A percentile compares a stretch with the other conserved stretches of the same genome.
phyloP scores from a whole-genome alignment of 35 echinoderm and acorn worm genomes.

The Lytechinus variegatus region DNA sequence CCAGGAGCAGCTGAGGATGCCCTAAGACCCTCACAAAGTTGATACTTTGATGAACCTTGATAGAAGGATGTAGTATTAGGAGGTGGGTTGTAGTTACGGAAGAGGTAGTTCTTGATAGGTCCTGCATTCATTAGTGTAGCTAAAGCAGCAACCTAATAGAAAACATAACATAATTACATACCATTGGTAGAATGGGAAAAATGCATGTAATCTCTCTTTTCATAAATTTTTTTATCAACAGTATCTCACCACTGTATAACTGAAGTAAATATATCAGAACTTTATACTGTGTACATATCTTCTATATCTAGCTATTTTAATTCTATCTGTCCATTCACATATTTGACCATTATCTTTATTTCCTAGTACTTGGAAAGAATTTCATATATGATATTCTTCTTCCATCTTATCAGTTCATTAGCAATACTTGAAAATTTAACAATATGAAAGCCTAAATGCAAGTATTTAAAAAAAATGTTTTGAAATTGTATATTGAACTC shows the following conservation, averaged over 20 bases:
- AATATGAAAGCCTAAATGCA: not conserved
- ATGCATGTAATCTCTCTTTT: not conserved
- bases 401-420: too few relatives aligned
- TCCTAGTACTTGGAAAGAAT: too few relatives aligned
- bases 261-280: not conserved
- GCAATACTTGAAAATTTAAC: too few relatives aligned
- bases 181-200: not conserved
- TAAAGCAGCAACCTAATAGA: conserved; percentile 74
- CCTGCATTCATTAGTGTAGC: conserved; percentile 84
- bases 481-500: not conserved
- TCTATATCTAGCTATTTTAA: not conserved
- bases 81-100: conserved; percentile 98
- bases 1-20: conserved; percentile 95
- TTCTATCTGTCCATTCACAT: not conserved
- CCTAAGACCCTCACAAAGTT: conserved; percentile 84
- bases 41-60: conserved; percentile 76
- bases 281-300: too few relatives aligned
- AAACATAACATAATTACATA: not conserved
- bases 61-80: conserved; percentile 72
- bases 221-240: not conserved
- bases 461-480: not conserved
- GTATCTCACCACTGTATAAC: not conserved
- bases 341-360: too few relatives aligned
- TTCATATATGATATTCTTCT: too few relatives aligned
- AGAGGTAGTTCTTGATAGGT: conserved; percentile 80